phyloP scores from a whole-genome alignment of 2,888 invertebrate species.

The Formica aserva region DNA sequence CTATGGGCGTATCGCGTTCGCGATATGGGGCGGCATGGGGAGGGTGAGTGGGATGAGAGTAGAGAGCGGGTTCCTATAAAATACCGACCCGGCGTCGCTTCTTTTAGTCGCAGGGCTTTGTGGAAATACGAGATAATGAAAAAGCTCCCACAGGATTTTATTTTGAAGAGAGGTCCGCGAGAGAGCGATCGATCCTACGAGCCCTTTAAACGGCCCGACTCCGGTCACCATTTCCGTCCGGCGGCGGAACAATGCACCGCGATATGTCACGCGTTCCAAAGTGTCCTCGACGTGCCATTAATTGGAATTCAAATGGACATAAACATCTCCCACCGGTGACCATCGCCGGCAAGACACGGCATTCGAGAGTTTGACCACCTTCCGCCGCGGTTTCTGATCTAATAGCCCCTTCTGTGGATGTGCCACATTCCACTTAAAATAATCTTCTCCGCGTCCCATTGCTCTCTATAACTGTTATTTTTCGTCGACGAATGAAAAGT shows the following conservation, averaged over 20 bases:
- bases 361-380: constrained; percentile 70
- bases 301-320: constrained; percentile 80
- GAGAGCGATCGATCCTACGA: constrained; percentile 62
- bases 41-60: neutral
- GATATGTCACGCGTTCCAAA: constrained; percentile 79
- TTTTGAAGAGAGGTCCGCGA: constrained; percentile 53
- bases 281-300: constrained; percentile 79
- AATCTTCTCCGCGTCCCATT: neutral
- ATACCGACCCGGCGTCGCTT: constrained; percentile 48
- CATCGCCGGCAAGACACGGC: constrained; percentile 68
- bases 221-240: constrained; percentile 70
- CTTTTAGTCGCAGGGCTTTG: constrained; percentile 50
- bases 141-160: constrained; percentile 54
- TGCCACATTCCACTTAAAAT: constrained; percentile 13
- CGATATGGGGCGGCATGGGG: neutral
- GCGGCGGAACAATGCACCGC: constrained; percentile 74
- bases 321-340: constrained; percentile 71
- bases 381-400: constrained; percentile 47
- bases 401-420: neutral
- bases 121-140: constrained; percentile 57
- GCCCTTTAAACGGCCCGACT: constrained; percentile 61
- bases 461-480: neutral
- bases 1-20: constrained; percentile 51
- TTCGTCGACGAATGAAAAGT: neutral
- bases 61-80: constrained; percentile 46